These are phyloP conservation scores for Agapornis roseicollis DNA, from an alignment of 2,113 vertebrate genomes.

Conservation along the genomic window DNA sequence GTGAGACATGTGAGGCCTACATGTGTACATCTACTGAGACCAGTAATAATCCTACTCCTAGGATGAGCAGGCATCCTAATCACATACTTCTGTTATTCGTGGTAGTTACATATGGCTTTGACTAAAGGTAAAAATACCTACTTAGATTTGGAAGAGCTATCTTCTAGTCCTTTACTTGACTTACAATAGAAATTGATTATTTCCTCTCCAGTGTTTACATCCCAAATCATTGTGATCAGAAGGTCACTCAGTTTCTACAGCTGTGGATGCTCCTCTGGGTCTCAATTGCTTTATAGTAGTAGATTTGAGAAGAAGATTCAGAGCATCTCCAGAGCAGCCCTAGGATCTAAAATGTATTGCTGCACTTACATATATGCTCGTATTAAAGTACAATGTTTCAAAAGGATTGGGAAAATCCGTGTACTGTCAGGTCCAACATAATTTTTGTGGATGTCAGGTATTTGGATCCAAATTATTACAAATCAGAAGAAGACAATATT, in stretches of 20 bases:
- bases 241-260: neutral
- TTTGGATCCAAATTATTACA: neutral
- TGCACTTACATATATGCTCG: neutral
- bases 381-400: neutral
- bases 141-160: neutral
- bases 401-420: neutral
- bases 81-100: neutral
- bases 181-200: neutral
- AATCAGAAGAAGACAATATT: neutral
- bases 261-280: neutral
- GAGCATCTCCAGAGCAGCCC: neutral
- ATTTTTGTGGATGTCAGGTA: neutral
- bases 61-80: neutral
- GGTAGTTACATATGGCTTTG: neutral
- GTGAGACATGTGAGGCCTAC: neutral
- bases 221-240: neutral
- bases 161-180: neutral
- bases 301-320: neutral
- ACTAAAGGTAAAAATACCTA: neutral
- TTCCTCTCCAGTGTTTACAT: neutral
- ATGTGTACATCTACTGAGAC: rapidly evolving
- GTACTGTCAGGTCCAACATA: rapidly evolving
- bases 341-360: rapidly evolving
- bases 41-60: neutral
- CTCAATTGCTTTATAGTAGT: neutral